phyloP scores from a whole-genome alignment of 2,888 invertebrate species.

The Troides oblongomaculatus region DNA sequence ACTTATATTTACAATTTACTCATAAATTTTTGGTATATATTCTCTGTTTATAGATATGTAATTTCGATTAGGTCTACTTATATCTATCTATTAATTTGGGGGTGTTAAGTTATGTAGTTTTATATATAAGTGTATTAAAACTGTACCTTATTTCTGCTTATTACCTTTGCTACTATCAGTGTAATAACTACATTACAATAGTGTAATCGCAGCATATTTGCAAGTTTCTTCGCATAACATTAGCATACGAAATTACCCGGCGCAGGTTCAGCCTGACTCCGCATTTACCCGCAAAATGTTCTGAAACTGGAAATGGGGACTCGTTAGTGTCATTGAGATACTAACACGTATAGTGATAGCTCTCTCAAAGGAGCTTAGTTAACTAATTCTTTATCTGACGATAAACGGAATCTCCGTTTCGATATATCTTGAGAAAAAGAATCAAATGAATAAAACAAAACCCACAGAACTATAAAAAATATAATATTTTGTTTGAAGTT shows the following conservation, averaged over 20 bases:
- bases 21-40: neutral
- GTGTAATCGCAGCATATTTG: slow-evolving; percentile 20
- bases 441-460: too few relatives aligned
- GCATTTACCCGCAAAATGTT: slow-evolving; percentile 27
- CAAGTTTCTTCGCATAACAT: slow-evolving; percentile 22
- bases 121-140: too few relatives aligned
- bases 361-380: neutral
- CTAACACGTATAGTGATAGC: slow-evolving; percentile 17
- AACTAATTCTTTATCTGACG: neutral
- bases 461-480: too few relatives aligned
- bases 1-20: neutral
- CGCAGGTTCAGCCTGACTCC: slow-evolving; percentile 13
- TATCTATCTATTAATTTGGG: too few relatives aligned
- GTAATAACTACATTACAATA: slow-evolving; percentile 10
- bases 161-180: neutral
- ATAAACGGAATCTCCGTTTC: neutral
- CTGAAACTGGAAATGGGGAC: slow-evolving; percentile 19
- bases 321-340: slow-evolving; percentile 26
- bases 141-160: neutral
- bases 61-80: too few relatives aligned
- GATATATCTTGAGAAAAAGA: too few relatives aligned
- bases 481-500: too few relatives aligned
- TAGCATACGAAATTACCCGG: slow-evolving; percentile 29
- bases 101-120: too few relatives aligned
- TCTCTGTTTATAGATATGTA: too few relatives aligned